Base-by-base conservation (phyloP, 2,888 invertebrate genomes). In the Tetragnatha montana region DNA sequence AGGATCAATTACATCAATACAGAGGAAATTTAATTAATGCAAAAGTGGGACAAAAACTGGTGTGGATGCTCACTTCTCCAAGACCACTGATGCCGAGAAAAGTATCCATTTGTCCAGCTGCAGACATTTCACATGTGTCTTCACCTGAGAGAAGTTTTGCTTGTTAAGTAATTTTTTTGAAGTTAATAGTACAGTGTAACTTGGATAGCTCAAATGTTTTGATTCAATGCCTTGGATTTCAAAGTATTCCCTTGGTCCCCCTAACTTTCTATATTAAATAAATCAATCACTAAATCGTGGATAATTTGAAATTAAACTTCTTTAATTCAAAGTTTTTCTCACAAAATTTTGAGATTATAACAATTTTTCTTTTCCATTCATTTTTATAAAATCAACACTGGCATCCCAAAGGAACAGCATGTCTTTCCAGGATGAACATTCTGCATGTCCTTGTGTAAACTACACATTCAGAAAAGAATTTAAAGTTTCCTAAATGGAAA, bases 71-170 rank as follows among this genome's bases (percentile, higher is more conserved):
- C 47, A 90, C 90, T 81, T 90, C 84, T n/a, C 84, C 73, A n/a
- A 88, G 8, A 8, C 94, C 95, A 71, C 93, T 93, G 86, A 96
- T 95, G 0, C 97, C 96, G 6, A 97, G 94, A 90, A 96, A 95
- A 0, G 97, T 97, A 90, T 96, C 96, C 94, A 97, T 96, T 94
- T 97, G 97, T 0, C 97, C 97, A 0, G 97, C 97, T 6, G 96
- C 96, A 0, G 97, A 97, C 17, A 96, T 94, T 79, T 96, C 96
- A 90, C 96, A 95, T 8, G 96, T 95, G 93, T 97, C 97, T 94
- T 97, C 97, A 8, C 96, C 96, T 80, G 73, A 22, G n/a, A n/a
- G n/a, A n/a, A n/a, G n/a, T 6, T 0, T 12, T 21, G 6, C 21
- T n/a, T n/a, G n/a, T n/a, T n/a, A n/a, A n/a, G n/a, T n/a, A n/a